Evolutionary conservation across 2,888 invertebrate genomes (phyloP).

Genomic region (Sinodicranocentrus sp.): DNA sequence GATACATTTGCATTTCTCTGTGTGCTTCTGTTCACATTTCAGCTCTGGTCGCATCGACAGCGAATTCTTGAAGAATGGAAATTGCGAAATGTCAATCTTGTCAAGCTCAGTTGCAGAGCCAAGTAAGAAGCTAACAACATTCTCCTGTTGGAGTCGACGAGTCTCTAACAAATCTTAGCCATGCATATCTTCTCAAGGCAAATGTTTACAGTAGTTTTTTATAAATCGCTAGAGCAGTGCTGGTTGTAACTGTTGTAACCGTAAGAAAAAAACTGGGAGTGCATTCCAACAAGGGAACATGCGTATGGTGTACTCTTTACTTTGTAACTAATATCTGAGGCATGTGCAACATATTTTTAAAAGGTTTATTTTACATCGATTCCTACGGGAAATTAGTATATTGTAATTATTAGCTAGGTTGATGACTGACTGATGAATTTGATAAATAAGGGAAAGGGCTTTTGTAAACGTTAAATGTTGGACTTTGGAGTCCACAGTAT

Average conservation of each 20-base stretch:
- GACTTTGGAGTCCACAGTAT: not conserved
- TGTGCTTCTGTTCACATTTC: not conserved
- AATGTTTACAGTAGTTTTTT: too few relatives aligned
- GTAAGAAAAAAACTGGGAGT: too few relatives aligned
- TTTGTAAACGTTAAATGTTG: not conserved
- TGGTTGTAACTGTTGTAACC: too few relatives aligned
- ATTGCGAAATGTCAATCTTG: conserved; percentile 30
- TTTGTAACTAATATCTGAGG: too few relatives aligned
- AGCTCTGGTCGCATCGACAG: conserved; percentile 1
- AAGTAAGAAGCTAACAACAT: too few relatives aligned
- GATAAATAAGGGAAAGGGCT: conserved; percentile 51
- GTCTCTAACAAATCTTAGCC: too few relatives aligned
- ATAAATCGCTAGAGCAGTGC: too few relatives aligned
- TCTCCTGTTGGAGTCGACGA: too few relatives aligned
- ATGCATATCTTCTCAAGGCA: too few relatives aligned
- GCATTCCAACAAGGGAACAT: too few relatives aligned
- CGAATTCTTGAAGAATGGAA: conserved; percentile 12
- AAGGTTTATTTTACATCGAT: not conserved
- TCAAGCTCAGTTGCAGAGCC: conserved; percentile 30
- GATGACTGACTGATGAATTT: conserved; percentile 43
- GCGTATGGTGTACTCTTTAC: too few relatives aligned
- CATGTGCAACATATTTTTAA: not conserved
- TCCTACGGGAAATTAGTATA: conserved; percentile 8
- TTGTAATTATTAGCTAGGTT: conserved; percentile 37
- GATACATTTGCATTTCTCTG: conserved; percentile 9